Base-by-base conservation (phyloP, 53 echinoderm and acorn worm genomes). In the Temnopleurus reevesii region DNA sequence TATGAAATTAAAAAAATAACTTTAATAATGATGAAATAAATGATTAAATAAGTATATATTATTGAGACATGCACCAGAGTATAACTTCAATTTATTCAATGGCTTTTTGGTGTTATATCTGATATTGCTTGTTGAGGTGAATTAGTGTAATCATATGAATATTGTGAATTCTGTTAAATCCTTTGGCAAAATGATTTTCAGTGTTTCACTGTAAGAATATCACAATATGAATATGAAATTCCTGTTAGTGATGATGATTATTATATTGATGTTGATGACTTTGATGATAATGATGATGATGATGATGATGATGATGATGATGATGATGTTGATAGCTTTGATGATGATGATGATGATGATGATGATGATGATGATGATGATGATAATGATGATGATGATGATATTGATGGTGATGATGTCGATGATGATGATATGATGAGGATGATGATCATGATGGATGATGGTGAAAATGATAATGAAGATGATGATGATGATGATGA, bases 41-140 rank as follows among this genome's bases (percentile, higher is more conserved):
- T 85, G 85, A 85, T 85, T 57, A 85, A 59, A 85, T 85, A 45
- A 59, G 85, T 85, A 85, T 85, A 85, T 85, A 85, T 85, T 85
- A 85, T 85, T 59, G 85, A 85, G 44, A 43, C 24, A 60, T 59
- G 41, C 41, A 13, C 36, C n/a, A 10, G 38, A n/a, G 71, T 41
- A 6, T 10, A 41, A n/a, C 4, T 44, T 41, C 44, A 12, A 45
- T 28, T 44, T 0, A 23, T 85, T 8, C 60, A 1, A 2, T 85
- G 12, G 33, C 54, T 25, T 1, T 15, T 81, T 81, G 10, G 21
- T 26, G 35, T 17, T 34, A n/a, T 54, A 47, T 31, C 2, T 55
- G 47, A 35, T 0, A 30, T 12, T 24, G 15, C 13, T 29, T n/a
- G 28, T 28, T n/a, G n/a, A n/a, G 47, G 5, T 21, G 36, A 15